Conservation (phyloP, 2,113 vertebrate genomes). For the Ia io region DNA sequence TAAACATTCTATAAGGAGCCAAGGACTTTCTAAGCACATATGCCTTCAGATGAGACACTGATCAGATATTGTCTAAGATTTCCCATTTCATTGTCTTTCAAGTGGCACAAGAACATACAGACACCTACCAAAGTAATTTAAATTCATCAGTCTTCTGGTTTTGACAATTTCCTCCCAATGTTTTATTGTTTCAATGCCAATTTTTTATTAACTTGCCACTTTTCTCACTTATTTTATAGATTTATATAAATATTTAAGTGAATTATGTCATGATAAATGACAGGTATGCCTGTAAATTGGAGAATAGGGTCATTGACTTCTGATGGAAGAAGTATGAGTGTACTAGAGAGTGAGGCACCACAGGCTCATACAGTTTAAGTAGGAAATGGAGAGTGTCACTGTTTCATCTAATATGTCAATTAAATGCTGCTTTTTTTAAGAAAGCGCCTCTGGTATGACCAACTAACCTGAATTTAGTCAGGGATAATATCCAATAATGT, state of each 20-base stretch:
- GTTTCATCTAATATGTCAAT: neutral
- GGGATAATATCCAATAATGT: neutral
- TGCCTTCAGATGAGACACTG: neutral
- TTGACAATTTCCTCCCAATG: neutral
- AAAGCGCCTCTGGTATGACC: neutral
- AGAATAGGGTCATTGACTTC: neutral
- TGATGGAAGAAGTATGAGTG: neutral
- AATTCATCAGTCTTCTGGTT: neutral
- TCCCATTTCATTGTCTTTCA: slow-evolving; percentile 15
- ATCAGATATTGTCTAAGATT: neutral
- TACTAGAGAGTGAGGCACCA: neutral
- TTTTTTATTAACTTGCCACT: neutral
- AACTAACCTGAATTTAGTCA: neutral
- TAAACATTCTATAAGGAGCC: neutral
- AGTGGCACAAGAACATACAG: neutral
- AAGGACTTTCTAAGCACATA: neutral
- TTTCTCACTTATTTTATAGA: neutral
- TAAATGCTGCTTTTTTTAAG: neutral
- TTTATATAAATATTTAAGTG: neutral
- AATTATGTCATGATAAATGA: neutral
- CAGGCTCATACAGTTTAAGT: neutral
- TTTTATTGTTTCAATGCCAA: neutral
- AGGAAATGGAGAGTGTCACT: neutral
- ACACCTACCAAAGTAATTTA: neutral
- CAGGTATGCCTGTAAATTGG: neutral